These are phyloP conservation scores for Nixonia krombeini DNA, from an alignment of 1,140 invertebrate species.

Conservation along the genomic window DNA sequence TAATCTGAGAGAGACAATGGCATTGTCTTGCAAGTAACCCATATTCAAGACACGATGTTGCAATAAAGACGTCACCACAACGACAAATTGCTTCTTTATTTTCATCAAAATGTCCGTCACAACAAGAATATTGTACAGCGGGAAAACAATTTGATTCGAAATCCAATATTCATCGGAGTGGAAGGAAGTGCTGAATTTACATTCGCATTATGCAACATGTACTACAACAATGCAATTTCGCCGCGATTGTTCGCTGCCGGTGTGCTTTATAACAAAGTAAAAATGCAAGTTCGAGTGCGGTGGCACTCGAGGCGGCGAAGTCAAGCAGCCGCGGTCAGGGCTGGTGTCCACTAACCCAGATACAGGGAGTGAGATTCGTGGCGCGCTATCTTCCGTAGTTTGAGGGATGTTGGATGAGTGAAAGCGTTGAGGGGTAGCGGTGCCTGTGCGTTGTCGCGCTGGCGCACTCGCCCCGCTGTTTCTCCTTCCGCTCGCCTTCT, in stretches of 20 bases:
- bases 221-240: too few relatives aligned
- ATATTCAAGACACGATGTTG: too few relatives aligned
- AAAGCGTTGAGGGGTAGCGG: conserved; percentile 24
- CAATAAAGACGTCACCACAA: too few relatives aligned
- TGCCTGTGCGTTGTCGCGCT: conserved; percentile 34
- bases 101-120: too few relatives aligned
- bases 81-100: too few relatives aligned
- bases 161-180: too few relatives aligned
- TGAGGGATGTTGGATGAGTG: conserved; percentile 51
- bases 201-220: too few relatives aligned
- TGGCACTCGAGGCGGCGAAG: background rate
- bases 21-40: too few relatives aligned
- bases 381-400: conserved; percentile 53
- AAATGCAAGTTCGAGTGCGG: background rate
- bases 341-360: conserved; percentile 54
- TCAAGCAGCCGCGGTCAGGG: background rate
- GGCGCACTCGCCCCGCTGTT: conserved; percentile 26
- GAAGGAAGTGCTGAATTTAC: too few relatives aligned
- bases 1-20: too few relatives aligned
- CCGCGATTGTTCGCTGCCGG: background rate
- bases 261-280: background rate
- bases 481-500: conserved; percentile 36
- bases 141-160: too few relatives aligned
- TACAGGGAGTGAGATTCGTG: conserved; percentile 53
- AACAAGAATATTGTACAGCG: too few relatives aligned